phyloP scores from a whole-genome alignment of 2,113 vertebrate genomes.

The Ariopsis seemanni region DNA sequence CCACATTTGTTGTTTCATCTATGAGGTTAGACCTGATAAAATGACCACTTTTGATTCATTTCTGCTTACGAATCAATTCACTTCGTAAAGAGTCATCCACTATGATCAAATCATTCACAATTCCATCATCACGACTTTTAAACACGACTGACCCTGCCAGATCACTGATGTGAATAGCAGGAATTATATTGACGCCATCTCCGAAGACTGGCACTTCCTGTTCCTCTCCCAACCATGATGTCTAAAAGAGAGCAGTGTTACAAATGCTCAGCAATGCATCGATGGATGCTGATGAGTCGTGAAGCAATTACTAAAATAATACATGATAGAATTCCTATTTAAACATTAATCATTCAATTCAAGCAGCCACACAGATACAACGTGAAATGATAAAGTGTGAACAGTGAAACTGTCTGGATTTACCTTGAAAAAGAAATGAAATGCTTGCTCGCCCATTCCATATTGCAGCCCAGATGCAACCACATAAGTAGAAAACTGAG shows the following conservation, averaged over 20 bases:
- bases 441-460: conserved; percentile 83
- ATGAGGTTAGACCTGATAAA: not conserved
- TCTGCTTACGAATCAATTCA: not conserved
- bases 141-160: conserved; percentile 78
- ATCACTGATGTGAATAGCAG: conserved; percentile 85
- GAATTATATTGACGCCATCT: conserved; percentile 81
- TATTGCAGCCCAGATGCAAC: conserved; percentile 89
- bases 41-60: not conserved
- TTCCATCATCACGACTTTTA: too few relatives aligned
- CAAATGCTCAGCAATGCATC: not conserved
- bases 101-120: not conserved
- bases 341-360: not conserved
- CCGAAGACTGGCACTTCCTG: conserved; percentile 80
- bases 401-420: not conserved
- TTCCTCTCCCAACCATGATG: conserved; percentile 81
- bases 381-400: not conserved
- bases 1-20: not conserved
- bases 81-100: too few relatives aligned
- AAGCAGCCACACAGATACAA: not conserved
- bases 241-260: conserved; percentile 54
- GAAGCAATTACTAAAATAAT: not conserved
- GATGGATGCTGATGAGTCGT: not conserved
- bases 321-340: not conserved
- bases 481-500: conserved; percentile 80
- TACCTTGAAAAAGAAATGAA: conserved; percentile 93